Percentiles rank a stretch among this genome's conserved stretches.
phyloP scores from a whole-genome alignment of 2,797 vertebrate genomes.

The Knipowitschia caucasica region DNA sequence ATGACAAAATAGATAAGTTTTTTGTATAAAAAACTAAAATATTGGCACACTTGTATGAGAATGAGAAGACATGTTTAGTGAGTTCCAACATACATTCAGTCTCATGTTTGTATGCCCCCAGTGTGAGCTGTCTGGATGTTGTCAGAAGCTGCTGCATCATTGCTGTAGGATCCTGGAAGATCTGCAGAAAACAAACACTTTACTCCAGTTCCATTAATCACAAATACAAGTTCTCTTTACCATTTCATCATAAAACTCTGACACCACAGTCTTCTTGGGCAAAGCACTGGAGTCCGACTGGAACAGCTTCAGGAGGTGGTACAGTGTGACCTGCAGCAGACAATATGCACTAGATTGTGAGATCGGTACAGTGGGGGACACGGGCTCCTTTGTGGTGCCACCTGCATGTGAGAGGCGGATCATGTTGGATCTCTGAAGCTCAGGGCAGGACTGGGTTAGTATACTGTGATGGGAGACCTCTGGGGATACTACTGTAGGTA shows the following conservation, averaged over 20 bases:
- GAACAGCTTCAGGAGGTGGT: slow-evolving; percentile 95
- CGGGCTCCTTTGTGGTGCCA: too few species aligned
- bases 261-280: slow-evolving; percentile 97
- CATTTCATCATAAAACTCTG: slow-evolving; percentile 99
- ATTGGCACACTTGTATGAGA: not conserved
- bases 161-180: slow-evolving; percentile 97
- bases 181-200: slow-evolving; percentile 65
- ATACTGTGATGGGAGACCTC: too few species aligned
- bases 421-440: too few species aligned
- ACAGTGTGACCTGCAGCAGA: slow-evolving; percentile 86
- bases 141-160: slow-evolving; percentile 99
- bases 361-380: too few species aligned
- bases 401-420: too few species aligned
- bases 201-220: not conserved
- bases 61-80: not conserved
- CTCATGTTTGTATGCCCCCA: slow-evolving; percentile 97
- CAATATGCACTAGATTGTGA: not conserved
- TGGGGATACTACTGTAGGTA: too few species aligned
- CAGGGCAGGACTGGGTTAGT: too few species aligned
- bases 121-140: slow-evolving; percentile 91
- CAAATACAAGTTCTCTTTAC: slow-evolving; percentile 58
- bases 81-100: slow-evolving; percentile 87
- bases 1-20: too few species aligned
- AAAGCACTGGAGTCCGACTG: slow-evolving; percentile 97
- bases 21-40: not conserved